Evolutionary conservation across 35 echinoderm and acorn worm species (phyloP), one percentile per base, ranked within the genome.

Genomic region (Ophioderma brevispina): DNA sequence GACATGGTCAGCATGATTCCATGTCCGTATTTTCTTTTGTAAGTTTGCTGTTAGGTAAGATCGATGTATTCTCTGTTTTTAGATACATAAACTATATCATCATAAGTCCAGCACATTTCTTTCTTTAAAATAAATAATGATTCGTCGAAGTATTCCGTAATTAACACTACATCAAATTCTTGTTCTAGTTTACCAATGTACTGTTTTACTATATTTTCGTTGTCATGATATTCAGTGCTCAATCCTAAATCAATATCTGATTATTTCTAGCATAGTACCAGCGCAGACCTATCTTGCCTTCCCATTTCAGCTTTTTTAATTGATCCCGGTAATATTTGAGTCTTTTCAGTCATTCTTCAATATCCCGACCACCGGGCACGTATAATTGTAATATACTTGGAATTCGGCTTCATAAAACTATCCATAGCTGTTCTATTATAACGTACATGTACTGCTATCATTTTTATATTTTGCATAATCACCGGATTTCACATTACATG

Each of bases 331-430:
- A 94, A 37, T 78, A 75, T 36, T 89, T 80, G 0, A 87, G 86
- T 56, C 81, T 38, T 38, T 37, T 56, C 31, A 94, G 82, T 21
- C 82, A 89, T 19, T 85, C 37, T 19, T 75, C 75, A 19, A 91
- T 25, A 30, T 70, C 59, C 5, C 59, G 59, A 15, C 59, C 36
- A 25, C 59, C 59, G n/a, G 59, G 59, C 17, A 70, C 97, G 76
- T 28, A 99, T 43, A 37, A 92, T 93, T 13, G 97, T 99, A 70
- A 99, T 85, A 55, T 99, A 99, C 30, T 91, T 55, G 32, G 97
- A 80, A 64, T 76, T 84, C 1, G 97, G 91, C 15, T 39, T 42
- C 91, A 95, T 95, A 15, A 93, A 80, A n/a, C 52, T 37, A 84
- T 87, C 84, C 87, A 99, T 79, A 21, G 52, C 82, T 46, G 75